phyloP scores from a whole-genome alignment of 2,113 vertebrate species.

The Malurus cyaneus region DNA sequence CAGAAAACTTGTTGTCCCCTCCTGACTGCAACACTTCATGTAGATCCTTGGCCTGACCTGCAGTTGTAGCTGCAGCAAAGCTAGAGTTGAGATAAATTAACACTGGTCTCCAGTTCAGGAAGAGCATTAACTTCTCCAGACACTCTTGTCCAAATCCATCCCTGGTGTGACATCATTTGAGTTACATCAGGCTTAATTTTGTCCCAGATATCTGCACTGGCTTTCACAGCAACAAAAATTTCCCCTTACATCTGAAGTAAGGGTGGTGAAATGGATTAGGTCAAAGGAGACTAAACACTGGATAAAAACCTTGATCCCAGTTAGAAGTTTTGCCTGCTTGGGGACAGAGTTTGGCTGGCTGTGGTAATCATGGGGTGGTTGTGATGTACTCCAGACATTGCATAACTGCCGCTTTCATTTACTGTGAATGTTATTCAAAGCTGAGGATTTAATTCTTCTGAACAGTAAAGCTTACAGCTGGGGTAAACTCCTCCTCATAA shows the following conservation, averaged over 20 bases:
- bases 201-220: background rate
- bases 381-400: background rate
- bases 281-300: constrained; percentile 25
- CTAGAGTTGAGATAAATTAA: background rate
- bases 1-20: background rate
- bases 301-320: constrained; percentile 15
- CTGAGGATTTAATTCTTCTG: constrained; percentile 22
- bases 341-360: constrained; percentile 11
- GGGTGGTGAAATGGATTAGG: constrained; percentile 9
- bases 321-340: background rate
- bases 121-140: background rate
- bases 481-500: background rate
- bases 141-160: background rate
- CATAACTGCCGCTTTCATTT: background rate
- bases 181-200: constrained; percentile 14
- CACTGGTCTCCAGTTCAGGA: background rate
- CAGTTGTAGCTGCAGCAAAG: background rate
- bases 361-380: background rate
- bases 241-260: background rate
- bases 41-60: background rate
- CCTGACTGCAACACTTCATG: background rate
- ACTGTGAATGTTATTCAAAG: background rate
- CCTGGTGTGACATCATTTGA: background rate
- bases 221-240: background rate
- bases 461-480: background rate